Base-by-base conservation (phyloP, 37 sponge, comb jelly and placozoan genomes). In the Amphimedon queenslandica region DNA sequence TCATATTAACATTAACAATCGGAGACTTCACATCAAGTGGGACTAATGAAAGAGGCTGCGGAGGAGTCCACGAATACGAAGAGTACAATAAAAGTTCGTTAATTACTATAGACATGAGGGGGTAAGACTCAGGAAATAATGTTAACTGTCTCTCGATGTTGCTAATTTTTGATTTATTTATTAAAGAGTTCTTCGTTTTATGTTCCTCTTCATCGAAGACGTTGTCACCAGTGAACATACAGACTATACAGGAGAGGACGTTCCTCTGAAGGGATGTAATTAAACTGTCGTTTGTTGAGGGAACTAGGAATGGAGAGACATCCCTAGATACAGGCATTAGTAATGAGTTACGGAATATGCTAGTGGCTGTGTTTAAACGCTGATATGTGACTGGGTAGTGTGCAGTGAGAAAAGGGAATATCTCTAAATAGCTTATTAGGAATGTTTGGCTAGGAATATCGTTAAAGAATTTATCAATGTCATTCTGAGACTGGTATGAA, bases 221-320 rank as follows among this genome's bases (percentile, higher is more conserved):
- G 6, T 73, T 33, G 0, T 74, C 77, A 2, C 16, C 18, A 23
- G 76, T 75, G 56, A 74, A 78, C 38, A 91, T 37, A 34, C 55
- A n/a, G 29, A 36, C 58, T 36, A 79, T 8, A 18, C 72, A 63
- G 0, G 39, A 58, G 20, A 89, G 73, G 8, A 86, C 60, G 43
- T 71, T 53, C 30, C 78, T 61, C 32, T 93, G 94, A 2, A 89
- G 61, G 6, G 70, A 24, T 23, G 83, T 71, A 40, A 93, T 75
- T 24, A 66, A 36, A 55, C 82, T 66, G 37, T 84, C 83, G 23
- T 40, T 60, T 69, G 55, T 27, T 1, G 84, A 71, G 6, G 91
- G 90, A 0, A 89, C 87, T 3, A 93, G 87, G 55, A 93, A 93
- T 6, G 94, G 94, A 1, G 87, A 86, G 4, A 72, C 68, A 61